These are phyloP conservation scores for Acropora tenuis DNA, from an alignment of 64 coral and sea anemone genomes.

Conservation along the genomic window DNA sequence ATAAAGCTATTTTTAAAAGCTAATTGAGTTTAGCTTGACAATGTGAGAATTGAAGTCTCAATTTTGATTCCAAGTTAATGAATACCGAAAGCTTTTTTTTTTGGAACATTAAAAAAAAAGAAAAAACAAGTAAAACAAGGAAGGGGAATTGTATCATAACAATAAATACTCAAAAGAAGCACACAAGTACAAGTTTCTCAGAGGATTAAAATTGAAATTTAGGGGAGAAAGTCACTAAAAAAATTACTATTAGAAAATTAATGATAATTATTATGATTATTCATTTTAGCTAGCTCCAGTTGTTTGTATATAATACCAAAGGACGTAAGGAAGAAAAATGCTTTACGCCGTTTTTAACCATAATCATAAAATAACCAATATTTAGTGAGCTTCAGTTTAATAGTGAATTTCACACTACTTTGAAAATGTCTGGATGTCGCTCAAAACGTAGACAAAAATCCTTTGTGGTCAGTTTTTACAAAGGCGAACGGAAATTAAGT, in stretches of 20 bases:
- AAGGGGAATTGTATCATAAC: background rate
- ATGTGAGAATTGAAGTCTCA: background rate
- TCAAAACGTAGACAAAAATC: background rate
- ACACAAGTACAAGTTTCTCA: too few relatives aligned
- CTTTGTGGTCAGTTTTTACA: background rate
- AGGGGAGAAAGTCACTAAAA: background rate
- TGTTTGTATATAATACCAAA: too few relatives aligned
- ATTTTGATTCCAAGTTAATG: background rate
- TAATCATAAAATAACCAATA: too few relatives aligned
- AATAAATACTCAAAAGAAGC: background rate
- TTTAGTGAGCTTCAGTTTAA: too few relatives aligned
- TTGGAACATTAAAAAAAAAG: background rate
- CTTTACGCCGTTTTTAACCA: too few relatives aligned
- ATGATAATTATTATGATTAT: too few relatives aligned
- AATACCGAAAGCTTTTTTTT: background rate
- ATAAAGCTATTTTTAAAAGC: background rate
- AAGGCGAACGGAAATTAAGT: constrained; percentile 14
- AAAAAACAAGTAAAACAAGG: background rate
- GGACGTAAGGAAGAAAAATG: too few relatives aligned
- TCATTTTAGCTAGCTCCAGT: too few relatives aligned
- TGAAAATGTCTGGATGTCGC: background rate
- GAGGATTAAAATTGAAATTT: too few relatives aligned
- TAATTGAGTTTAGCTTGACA: constrained; percentile 46
- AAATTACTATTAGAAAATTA: background rate
- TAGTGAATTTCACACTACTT: background rate